A percentile compares a stretch with the other conserved stretches of the same genome.
Evolutionary conservation across 2,888 invertebrate genomes (phyloP).

Genomic region (Hetaerina titia): DNA sequence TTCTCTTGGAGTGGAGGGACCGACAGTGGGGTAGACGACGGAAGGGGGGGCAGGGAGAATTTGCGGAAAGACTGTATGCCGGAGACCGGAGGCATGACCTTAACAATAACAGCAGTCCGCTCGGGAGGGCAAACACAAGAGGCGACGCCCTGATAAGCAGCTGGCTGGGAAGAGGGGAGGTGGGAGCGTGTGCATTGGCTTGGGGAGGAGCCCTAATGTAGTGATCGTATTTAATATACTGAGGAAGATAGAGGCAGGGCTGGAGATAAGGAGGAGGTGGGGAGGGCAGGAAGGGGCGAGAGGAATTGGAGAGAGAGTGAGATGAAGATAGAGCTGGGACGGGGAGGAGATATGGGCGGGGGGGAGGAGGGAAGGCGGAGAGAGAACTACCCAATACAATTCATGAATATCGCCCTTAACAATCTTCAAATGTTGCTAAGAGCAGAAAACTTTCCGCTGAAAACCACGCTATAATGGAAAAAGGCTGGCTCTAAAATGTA

Average conservation of each 20-base stretch:
- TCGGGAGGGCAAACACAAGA: constrained; percentile 55
- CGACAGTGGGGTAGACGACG: not conserved
- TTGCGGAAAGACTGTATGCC: not conserved
- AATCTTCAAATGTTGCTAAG: constrained; percentile 32
- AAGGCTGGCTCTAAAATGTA: constrained; percentile 9
- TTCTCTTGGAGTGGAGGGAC: not conserved
- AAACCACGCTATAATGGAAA: not conserved
- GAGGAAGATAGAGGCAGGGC: constrained; percentile 37
- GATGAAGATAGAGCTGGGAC: not conserved
- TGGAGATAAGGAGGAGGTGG: not conserved
- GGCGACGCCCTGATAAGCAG: constrained; percentile 66
- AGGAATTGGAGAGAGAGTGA: not conserved
- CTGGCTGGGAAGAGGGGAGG: not conserved
- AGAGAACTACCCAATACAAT: not conserved
- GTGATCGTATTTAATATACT: constrained; percentile 65
- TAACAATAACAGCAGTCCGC: constrained; percentile 65
- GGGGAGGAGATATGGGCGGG: not conserved
- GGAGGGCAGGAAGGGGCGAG: not conserved
- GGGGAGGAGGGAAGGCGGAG: not conserved
- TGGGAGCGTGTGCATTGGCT: not conserved
- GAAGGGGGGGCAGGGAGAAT: not conserved
- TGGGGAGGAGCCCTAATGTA: not conserved
- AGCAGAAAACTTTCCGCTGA: constrained; percentile 7
- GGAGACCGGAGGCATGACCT: constrained; percentile 53
- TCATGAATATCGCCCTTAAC: not conserved